Base-by-base conservation (phyloP, 2,113 vertebrate genomes). In the Anas platyrhynchos region DNA sequence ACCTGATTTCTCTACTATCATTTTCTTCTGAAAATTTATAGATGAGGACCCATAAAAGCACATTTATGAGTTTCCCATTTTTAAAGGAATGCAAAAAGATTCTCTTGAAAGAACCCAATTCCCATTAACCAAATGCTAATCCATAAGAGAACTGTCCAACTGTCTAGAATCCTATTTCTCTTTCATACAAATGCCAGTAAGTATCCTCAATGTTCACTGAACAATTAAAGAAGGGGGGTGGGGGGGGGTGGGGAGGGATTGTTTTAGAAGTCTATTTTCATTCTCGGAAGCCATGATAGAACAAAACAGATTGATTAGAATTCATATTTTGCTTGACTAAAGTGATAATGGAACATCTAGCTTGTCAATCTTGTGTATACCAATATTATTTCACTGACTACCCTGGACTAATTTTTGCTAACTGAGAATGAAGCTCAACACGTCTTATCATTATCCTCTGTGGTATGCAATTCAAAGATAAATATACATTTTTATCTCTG, bases 401-500 rank as follows among this genome's bases (percentile, higher is more conserved):
- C 4, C 20, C 31, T 23, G 54, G 91, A 76, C 11, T 66, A 83
- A 85, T 82, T 89, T 79, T 65, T 75, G 65, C 71, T 46, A 65
- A 25, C 50, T 82, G 48, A 89, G 69, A 95, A 54, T 9, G 21
- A 27, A 91, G 71, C n/a, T 88, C 38, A 68, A 11, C 58, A 16
- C n/a, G 74, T 67, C 48, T 66, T 41, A 62, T 76, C 86, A 67
- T 80, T 83, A 73, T 27, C 76, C 31, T 7, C 84, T 26, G 23
- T 78, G 66, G 38, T 38, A 66, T 61, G 38, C 58, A 91, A 92
- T 73, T 83, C 81, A 46, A 76, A 85, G 74, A 80, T 68, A 95
- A 91, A 87, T 69, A 86, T 67, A 32, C 27, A 36, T 66, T 92
- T 91, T 92, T 85, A 83, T 80, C 58, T 93, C 89, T 5, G 11